phyloP scores from a whole-genome alignment of 2,797 vertebrate genomes.

The Melanitta fusca region DNA sequence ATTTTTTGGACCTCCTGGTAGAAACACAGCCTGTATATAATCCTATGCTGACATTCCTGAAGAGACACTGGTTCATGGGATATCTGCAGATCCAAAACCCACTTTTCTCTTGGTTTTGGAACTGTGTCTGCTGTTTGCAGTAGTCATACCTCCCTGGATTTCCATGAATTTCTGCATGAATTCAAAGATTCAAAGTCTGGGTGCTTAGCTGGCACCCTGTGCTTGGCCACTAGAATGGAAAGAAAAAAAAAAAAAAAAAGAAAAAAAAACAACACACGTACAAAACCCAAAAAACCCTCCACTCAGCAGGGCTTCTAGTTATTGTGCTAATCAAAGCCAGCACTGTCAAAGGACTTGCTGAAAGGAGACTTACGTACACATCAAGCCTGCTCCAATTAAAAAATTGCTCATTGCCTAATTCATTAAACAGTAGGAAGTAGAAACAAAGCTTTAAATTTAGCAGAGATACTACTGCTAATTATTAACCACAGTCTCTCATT shows the following conservation, averaged over 20 bases:
- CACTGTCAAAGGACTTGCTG: conserved; percentile 8
- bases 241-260: not conserved
- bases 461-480: conserved; percentile 52
- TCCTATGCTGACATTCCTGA: not conserved
- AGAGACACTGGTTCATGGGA: not conserved
- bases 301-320: not conserved
- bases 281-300: not conserved
- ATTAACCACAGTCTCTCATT: conserved; percentile 50
- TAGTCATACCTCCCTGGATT: not conserved
- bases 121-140: not conserved
- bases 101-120: not conserved
- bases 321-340: conserved; percentile 41
- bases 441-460: conserved; percentile 58
- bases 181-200: not conserved
- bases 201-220: not conserved
- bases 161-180: not conserved
- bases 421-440: conserved; percentile 56
- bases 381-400: conserved; percentile 16
- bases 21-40: not conserved
- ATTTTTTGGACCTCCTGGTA: not conserved
- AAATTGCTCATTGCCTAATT: conserved; percentile 28
- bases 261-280: too few relatives aligned
- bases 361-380: not conserved
- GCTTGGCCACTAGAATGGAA: not conserved
- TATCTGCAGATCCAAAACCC: not conserved